Evolutionary conservation across 2,888 invertebrate genomes (phyloP).

Genomic region (Acanthosepion lycidas): DNA sequence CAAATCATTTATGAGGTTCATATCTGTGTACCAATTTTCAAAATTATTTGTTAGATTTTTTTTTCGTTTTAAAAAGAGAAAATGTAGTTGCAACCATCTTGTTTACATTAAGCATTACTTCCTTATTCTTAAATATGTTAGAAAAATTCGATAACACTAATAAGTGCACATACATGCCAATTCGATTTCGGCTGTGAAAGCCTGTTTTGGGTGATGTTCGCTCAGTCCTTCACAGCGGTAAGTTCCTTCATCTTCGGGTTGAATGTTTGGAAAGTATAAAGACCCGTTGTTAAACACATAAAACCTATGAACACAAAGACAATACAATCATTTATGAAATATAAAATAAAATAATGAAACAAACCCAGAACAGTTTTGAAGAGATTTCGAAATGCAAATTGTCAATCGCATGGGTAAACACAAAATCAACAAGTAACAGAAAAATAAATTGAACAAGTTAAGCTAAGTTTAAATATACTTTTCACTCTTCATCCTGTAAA

Average conservation of each 20-base stretch:
- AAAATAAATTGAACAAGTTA: not conserved
- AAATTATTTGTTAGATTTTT: no score
- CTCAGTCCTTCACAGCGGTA: slow-evolving; percentile 82
- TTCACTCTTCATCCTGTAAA: not conserved
- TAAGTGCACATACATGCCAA: slow-evolving; percentile 67
- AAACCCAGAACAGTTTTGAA: not conserved
- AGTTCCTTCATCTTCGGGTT: slow-evolving; percentile 80
- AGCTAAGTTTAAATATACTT: not conserved
- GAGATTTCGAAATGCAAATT: not conserved
- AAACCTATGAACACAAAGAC: slow-evolving; percentile 73
- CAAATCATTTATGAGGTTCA: no score
- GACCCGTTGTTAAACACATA: slow-evolving; percentile 80
- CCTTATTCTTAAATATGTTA: no score
- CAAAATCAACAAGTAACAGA: not conserved
- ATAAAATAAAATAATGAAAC: not conserved
- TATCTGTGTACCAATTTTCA: no score
- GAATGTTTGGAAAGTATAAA: slow-evolving; percentile 78
- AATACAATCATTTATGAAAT: not conserved
- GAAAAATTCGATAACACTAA: no score
- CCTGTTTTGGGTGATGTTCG: slow-evolving; percentile 74
- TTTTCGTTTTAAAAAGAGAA: no score
- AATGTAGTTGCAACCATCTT: no score
- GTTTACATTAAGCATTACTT: no score
- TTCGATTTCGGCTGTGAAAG: slow-evolving; percentile 72
- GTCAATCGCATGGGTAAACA: not conserved